Base-by-base conservation (phyloP, 2,888 invertebrate species). In the Epinotia ramella region DNA sequence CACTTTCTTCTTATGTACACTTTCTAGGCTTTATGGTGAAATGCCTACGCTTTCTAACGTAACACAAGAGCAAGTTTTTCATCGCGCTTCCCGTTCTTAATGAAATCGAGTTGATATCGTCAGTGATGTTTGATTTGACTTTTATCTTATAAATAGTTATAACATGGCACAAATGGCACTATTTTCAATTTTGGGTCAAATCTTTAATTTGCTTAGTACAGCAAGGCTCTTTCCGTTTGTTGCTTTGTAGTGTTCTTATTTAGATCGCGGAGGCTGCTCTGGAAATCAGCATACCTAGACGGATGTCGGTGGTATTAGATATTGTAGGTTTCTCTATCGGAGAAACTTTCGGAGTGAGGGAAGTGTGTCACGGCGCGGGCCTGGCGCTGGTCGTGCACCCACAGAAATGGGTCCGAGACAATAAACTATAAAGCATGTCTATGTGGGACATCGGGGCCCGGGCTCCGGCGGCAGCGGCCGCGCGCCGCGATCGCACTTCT, bases 11-110 rank as follows among this genome's bases (percentile, higher is more conserved):
- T 87, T 87, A 88, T 89, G 87, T 89, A 91, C 91, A 94, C 94
- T 94, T 94, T 94, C 94, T 94, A 93, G 90, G 87, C 87, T 91
- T 90, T 89, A 93, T 93, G 94, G 94, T 89, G 92, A 94, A 93
- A 92, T 92, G 91, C 84, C 89, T 89, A 86, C 90, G 91, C 93
- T 94, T 93, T 94, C 94, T 90, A 93, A 88, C 91, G 90, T 91
- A 91, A 89, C 91, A 89, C 88, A 81, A 91, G 92, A 92, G 92
- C 92, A 93, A 93, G 93, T 92, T 94, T 93, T 94, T 93, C 92
- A 89, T 87, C 85, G 80, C 84, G 84, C 80, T 86, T 85, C 84
- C 87, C 85, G 88, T 89, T 89, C 86, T 86, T 85, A 90, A 92
- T 91, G 93, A 92, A 93, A 93, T 87, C 91, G 93, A 94, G 89